Conservation (phyloP, 1,140 invertebrate genomes). For the Stenopsyche tienmushanensis region DNA sequence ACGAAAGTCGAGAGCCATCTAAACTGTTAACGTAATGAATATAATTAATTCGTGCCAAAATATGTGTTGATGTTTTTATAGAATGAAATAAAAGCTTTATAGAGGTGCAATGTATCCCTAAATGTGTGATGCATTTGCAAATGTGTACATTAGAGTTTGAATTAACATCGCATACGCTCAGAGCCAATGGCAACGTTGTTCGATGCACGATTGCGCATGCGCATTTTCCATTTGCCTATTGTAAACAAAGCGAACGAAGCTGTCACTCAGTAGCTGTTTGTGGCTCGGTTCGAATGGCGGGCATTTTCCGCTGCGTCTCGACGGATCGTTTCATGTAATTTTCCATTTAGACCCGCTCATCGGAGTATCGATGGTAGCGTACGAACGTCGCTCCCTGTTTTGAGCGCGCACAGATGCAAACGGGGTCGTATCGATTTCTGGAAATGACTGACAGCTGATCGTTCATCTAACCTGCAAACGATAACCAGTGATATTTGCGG, state of each 20-base stretch:
- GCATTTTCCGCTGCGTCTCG: not conserved
- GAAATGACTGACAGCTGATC: not conserved
- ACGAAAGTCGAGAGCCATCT: not conserved
- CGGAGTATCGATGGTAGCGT: no score
- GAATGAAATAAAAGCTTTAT: no score
- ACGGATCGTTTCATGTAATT: no score
- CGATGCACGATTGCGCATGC: constrained; percentile 15
- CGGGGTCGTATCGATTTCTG: no score
- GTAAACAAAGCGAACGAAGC: constrained; percentile 21
- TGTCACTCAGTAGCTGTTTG: not conserved
- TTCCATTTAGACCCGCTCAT: no score
- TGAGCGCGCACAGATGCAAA: no score
- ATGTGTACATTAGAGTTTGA: no score
- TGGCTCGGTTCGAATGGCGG: not conserved
- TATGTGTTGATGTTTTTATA: no score
- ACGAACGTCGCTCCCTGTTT: no score
- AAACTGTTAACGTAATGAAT: not conserved
- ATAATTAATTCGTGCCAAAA: not conserved
- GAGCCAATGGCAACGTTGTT: constrained; percentile 9
- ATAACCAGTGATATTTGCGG: not conserved
- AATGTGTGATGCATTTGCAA: no score
- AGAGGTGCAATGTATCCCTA: no score
- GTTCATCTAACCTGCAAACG: not conserved
- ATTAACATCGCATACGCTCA: no score
- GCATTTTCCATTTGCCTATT: not conserved